A percentile compares a stretch with the other conserved stretches of the same genome.
Evolutionary conservation across 2,888 invertebrate species (phyloP).

Genomic region (Tetragnatha montana): DNA sequence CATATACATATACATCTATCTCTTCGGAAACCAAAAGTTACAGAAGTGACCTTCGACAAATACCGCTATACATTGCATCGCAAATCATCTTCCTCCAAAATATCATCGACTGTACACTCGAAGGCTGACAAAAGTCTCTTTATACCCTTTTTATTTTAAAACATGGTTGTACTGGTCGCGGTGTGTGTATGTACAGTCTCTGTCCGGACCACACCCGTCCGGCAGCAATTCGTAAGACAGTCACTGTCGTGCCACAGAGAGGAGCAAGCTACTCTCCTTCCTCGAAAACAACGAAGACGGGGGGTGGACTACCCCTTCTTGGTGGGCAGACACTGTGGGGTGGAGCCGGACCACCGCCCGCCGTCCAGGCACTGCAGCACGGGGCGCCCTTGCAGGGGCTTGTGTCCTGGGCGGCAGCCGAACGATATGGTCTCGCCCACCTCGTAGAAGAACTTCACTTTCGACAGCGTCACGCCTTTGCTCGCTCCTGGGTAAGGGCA

Average conservation of each 20-base stretch:
- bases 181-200: too few species aligned
- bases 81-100: too few species aligned
- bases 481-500: slow-evolving; percentile 92
- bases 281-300: neutral
- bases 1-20: too few species aligned
- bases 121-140: too few species aligned
- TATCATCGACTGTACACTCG: too few species aligned
- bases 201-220: too few species aligned
- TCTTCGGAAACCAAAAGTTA: too few species aligned
- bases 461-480: slow-evolving; percentile 83
- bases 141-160: too few species aligned
- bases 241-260: neutral
- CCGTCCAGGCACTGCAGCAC: slow-evolving; percentile 87
- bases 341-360: slow-evolving; percentile 90
- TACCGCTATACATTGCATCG: too few species aligned
- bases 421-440: slow-evolving; percentile 90
- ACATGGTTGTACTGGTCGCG: too few species aligned
- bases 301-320: slow-evolving; percentile 47
- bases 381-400: slow-evolving; percentile 83
- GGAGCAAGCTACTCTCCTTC: neutral
- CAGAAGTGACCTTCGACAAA: too few species aligned
- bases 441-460: slow-evolving; percentile 90
- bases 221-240: too few species aligned
- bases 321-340: slow-evolving; percentile 82
- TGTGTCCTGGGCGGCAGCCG: slow-evolving; percentile 86